Evolutionary conservation across 2,797 vertebrate genomes (phyloP), one percentile per base, ranked within the genome.

Genomic region (Babyrousa celebensis): DNA sequence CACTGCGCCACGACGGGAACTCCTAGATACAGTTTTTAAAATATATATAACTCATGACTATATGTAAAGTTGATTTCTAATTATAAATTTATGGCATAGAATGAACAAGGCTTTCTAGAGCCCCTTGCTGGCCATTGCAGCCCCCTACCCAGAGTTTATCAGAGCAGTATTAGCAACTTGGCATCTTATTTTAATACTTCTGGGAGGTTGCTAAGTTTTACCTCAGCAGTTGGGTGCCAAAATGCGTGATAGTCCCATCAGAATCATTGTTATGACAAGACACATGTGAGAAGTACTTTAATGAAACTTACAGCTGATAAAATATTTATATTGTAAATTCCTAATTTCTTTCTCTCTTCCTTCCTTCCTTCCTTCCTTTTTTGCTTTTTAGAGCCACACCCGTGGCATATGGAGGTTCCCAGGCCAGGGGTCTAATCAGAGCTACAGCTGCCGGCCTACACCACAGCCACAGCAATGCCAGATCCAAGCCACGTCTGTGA

Each of bases 241-340:
- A 70, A 68, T 79, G 48, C 16, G 16, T 62, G 77, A 71, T 72
- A 7, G 48, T 85, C 48, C 78, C 52, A 74, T 29, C 32, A 67
- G 43, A 94, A 77, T 18, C 12, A 43, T 25, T 82, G 48, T 80
- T 32, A 94, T 52, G 23, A 71, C 8, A 90, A 56, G 36, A 88
- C 36, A 83, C 1, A 12, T 27, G 7, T 62, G 63, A 70, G 25
- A 75, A 65, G 16, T 79, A 71, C 68, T 91, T 94, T 56, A 11
- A 32, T 79, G 91, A 88, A 89, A 74, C 71, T 87, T 85, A 79
- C 2, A 91, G 78, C n/a, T 68, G 36, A 65, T 83, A 62, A 95
- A 92, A 72, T 23, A 14, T 77, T 65, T 68, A 29, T 80, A 56
- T 48, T 92, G 18, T 68, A 75, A 86, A 80, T 95, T 67, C 32